Evolutionary conservation across 2,888 invertebrate genomes (phyloP).

Genomic region (Chydorus sphaericus): DNA sequence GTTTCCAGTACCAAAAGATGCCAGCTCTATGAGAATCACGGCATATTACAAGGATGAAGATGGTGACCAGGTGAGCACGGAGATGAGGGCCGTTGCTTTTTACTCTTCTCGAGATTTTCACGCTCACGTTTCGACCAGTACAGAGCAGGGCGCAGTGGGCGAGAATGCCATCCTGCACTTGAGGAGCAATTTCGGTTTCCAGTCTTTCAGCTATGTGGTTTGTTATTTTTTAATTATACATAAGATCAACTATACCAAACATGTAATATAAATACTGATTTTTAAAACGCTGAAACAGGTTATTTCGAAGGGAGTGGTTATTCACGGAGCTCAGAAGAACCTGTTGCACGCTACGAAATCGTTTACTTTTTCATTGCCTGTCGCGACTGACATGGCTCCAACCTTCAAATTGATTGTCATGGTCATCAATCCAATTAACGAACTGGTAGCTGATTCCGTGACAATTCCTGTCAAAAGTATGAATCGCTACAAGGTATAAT

Average conservation of each 20-base stretch:
- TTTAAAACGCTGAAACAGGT: slow-evolving; percentile 27
- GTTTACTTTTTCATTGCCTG: slow-evolving; percentile 35
- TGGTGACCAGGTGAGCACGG: slow-evolving; percentile 17
- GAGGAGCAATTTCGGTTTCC: slow-evolving; percentile 33
- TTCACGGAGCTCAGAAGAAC: slow-evolving; percentile 27
- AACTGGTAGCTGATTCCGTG: slow-evolving; percentile 35
- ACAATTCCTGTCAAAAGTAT: slow-evolving; percentile 39
- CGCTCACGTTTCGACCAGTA: slow-evolving; percentile 33
- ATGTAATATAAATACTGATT: too few relatives aligned
- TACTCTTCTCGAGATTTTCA: slow-evolving; percentile 30
- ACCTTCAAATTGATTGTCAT: slow-evolving; percentile 37
- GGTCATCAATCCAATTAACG: slow-evolving; percentile 30
- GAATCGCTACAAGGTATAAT: slow-evolving; percentile 30
- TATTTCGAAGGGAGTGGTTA: slow-evolving; percentile 35
- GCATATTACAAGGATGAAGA: slow-evolving; percentile 21
- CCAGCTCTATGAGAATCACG: slow-evolving; percentile 16
- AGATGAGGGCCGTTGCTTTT: slow-evolving; percentile 22
- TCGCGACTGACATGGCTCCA: slow-evolving; percentile 40
- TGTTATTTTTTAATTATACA: slow-evolving; percentile 15
- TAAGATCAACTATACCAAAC: too few relatives aligned
- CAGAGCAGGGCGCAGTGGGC: slow-evolving; percentile 30
- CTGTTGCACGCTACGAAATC: slow-evolving; percentile 22
- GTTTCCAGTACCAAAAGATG: slow-evolving; percentile 13
- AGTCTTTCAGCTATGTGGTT: slow-evolving; percentile 37
- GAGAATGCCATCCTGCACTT: slow-evolving; percentile 40